Conservation (phyloP, 2,113 vertebrate genomes). For the Vanacampus margaritifer region DNA sequence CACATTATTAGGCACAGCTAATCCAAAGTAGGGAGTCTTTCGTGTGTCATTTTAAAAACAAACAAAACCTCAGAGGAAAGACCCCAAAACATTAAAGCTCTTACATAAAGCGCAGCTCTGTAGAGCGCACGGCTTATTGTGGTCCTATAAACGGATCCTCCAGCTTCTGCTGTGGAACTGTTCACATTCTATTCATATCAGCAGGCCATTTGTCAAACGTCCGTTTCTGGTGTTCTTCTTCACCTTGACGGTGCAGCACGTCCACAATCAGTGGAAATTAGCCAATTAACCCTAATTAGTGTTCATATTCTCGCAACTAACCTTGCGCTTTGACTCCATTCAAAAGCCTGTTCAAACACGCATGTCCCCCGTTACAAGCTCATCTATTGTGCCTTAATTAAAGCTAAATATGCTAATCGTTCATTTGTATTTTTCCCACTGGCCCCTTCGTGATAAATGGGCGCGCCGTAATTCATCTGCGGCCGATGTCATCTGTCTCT, state of each 20-base stretch:
- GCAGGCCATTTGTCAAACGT: conserved; percentile 7
- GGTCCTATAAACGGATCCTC: no score
- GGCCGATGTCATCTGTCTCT: conserved; percentile 58
- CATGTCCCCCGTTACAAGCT: conserved; percentile 42
- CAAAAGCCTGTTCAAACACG: conserved; percentile 50
- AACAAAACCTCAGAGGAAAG: no score
- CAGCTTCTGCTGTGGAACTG: no score
- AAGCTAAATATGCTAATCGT: conserved; percentile 68
- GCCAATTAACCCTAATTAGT: conserved; percentile 73
- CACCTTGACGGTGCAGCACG: conserved; percentile 51
- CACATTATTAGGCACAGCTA: conserved; percentile 4
- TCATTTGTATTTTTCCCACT: conserved; percentile 71
- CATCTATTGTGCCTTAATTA: conserved; percentile 70
- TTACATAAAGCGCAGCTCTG: no score
- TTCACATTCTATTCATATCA: conserved; percentile 1
- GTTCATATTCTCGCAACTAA: conserved; percentile 60
- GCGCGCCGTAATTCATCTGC: conserved; percentile 56
- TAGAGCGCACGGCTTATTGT: no score
- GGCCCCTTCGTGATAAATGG: conserved; percentile 65
- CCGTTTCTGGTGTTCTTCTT: conserved; percentile 23
- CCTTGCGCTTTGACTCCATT: conserved; percentile 50
- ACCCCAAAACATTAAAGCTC: no score
- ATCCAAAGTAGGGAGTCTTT: neutral
- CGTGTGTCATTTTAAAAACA: no score
- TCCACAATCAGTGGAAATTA: conserved; percentile 63